phyloP scores from a whole-genome alignment of 1,140 invertebrate species.

The Drosophila pachea region DNA sequence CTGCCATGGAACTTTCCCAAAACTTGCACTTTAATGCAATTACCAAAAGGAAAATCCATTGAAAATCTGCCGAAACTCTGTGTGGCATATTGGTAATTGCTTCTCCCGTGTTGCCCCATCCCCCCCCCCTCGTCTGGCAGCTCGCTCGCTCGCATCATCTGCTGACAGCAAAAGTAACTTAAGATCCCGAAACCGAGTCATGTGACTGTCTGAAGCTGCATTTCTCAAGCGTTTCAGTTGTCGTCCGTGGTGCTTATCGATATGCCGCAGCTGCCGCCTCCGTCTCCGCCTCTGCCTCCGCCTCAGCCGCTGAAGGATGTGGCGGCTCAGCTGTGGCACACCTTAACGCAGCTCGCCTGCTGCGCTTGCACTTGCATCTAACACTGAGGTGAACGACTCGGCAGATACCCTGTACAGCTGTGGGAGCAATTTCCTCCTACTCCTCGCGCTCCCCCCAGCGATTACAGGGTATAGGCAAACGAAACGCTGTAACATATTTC shows the following conservation, averaged over 20 bases:
- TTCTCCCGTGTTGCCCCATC: neutral
- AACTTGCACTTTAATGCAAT: slow-evolving; percentile 2
- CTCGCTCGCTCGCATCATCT: slow-evolving; percentile 10
- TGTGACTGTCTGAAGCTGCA: slow-evolving; percentile 27
- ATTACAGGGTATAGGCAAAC: slow-evolving; percentile 22
- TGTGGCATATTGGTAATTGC: slow-evolving; percentile 3
- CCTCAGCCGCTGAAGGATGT: slow-evolving; percentile 5
- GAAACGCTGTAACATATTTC: slow-evolving; percentile 60
- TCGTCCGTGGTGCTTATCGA: slow-evolving; percentile 44
- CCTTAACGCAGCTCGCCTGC: slow-evolving; percentile 25
- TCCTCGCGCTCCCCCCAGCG: neutral
- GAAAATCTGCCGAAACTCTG: neutral
- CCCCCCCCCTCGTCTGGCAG: too few relatives aligned
- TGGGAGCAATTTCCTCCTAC: neutral
- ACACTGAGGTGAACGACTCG: neutral
- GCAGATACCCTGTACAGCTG: neutral
- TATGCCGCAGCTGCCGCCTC: slow-evolving; percentile 17
- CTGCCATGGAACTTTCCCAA: neutral
- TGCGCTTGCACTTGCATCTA: slow-evolving; percentile 20
- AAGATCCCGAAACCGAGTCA: slow-evolving; percentile 37
- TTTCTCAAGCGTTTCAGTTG: slow-evolving; percentile 31
- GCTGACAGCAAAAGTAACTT: slow-evolving; percentile 50
- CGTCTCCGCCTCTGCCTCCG: too few relatives aligned
- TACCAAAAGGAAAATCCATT: slow-evolving; percentile 4
- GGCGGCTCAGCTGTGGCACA: neutral